These are phyloP conservation scores for Ciconia stormi DNA, from an alignment of 2,113 vertebrate genomes.

Conservation along the genomic window DNA sequence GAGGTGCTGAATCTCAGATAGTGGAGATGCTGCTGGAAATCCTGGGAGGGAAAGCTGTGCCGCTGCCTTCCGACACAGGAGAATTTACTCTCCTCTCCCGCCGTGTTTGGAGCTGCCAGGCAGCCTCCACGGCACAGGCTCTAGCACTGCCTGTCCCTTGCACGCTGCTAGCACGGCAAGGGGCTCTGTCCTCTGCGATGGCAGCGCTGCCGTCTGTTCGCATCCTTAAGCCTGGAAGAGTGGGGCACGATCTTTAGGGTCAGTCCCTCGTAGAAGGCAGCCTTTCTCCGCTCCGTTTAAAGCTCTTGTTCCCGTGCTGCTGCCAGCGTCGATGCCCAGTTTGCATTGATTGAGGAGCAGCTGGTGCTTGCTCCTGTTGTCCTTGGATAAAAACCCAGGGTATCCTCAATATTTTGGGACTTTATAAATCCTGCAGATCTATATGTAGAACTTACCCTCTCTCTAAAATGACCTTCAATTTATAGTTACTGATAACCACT, in stretches of 20 bases:
- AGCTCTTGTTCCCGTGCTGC: not conserved
- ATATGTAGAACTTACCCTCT: not conserved
- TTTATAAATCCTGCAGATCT: not conserved
- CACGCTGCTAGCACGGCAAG: not conserved
- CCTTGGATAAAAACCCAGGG: not conserved
- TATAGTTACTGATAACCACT: not conserved
- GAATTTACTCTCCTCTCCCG: not conserved
- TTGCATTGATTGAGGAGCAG: not conserved
- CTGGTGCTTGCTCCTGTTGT: not conserved
- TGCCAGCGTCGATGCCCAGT: not conserved
- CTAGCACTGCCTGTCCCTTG: not conserved
- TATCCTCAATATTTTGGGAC: not conserved
- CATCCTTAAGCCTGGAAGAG: not conserved
- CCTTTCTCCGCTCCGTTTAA: not conserved
- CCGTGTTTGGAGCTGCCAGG: not conserved
- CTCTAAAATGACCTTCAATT: not conserved
- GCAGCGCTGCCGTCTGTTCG: not conserved
- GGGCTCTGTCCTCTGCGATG: not conserved
- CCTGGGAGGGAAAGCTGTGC: not conserved
- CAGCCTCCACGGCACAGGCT: not conserved
- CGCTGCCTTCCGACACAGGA: not conserved
- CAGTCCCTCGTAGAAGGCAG: not conserved
- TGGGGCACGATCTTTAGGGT: not conserved
- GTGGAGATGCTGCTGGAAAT: not conserved
- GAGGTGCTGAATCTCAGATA: not conserved